Conservation (phyloP, 2,797 vertebrate genomes). For the Thaleichthys pacificus region DNA sequence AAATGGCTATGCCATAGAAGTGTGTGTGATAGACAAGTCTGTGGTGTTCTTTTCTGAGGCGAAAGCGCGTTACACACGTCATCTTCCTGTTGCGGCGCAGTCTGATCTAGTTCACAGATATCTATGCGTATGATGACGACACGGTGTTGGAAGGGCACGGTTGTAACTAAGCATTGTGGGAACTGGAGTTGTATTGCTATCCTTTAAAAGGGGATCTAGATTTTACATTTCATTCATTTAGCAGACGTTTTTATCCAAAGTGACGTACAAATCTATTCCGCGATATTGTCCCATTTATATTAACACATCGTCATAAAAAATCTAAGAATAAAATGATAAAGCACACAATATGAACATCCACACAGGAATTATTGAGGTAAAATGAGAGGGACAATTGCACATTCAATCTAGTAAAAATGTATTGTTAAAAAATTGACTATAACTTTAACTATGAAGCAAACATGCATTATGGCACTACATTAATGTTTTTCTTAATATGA, state of each 20-base stretch:
- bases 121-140: not conserved
- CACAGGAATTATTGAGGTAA: not conserved
- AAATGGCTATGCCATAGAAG: conserved; percentile 2
- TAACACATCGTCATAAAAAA: no score
- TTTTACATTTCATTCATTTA: no score
- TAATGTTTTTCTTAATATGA: not conserved
- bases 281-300: no score
- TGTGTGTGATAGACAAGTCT: not conserved
- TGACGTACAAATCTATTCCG: no score
- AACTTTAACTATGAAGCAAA: conserved; percentile 2
- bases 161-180: not conserved
- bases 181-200: not conserved
- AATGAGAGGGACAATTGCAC: not conserved
- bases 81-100: not conserved
- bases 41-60: not conserved
- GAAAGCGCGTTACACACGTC: not conserved
- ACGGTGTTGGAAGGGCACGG: not conserved
- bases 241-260: no score
- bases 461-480: not conserved
- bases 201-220: no score
- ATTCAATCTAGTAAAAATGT: not conserved
- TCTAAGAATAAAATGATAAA: not conserved
- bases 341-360: not conserved
- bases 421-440: not conserved
- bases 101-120: not conserved